Evolutionary conservation across 2,797 vertebrate species (phyloP).

Genomic region (Brachymystax lenok): DNA sequence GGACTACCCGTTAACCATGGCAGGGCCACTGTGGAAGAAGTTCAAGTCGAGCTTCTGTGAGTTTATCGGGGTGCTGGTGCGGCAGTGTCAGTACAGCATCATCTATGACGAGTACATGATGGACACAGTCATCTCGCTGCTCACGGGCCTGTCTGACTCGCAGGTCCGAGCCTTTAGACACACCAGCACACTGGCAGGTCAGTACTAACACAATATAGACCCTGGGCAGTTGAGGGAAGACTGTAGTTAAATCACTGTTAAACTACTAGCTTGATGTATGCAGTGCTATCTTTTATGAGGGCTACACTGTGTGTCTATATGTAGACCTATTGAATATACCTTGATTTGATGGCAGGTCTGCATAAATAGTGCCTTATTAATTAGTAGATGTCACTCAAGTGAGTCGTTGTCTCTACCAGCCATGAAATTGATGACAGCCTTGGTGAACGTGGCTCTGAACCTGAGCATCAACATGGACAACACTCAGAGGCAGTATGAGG

Average conservation of each 20-base stretch:
- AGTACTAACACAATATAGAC: neutral
- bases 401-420: slow-evolving; percentile 69
- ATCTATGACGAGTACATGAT: slow-evolving; percentile 99
- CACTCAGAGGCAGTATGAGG: slow-evolving; percentile 96
- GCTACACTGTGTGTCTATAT: neutral
- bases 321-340: neutral
- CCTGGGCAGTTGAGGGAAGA: neutral
- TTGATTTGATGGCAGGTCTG: neutral
- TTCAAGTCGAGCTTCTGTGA: slow-evolving; percentile 99
- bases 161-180: slow-evolving; percentile 99
- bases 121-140: slow-evolving; percentile 98
- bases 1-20: slow-evolving; percentile 97
- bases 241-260: neutral
- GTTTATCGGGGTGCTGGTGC: slow-evolving; percentile 95
- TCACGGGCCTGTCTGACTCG: slow-evolving; percentile 97
- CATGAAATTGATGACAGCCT: slow-evolving; percentile 99
- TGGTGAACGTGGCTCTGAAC: slow-evolving; percentile 99
- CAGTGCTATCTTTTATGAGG: neutral
- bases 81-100: slow-evolving; percentile 99
- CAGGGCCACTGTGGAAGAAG: slow-evolving; percentile 98
- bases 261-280: neutral
- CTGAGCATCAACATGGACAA: slow-evolving; percentile 99
- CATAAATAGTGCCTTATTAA: neutral
- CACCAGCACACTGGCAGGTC: slow-evolving; percentile 98
- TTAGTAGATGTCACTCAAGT: neutral